Evolutionary conservation across 2,888 invertebrate species (phyloP), one percentile per base, ranked within the genome.

Genomic region (Pherbina coryleti): DNA sequence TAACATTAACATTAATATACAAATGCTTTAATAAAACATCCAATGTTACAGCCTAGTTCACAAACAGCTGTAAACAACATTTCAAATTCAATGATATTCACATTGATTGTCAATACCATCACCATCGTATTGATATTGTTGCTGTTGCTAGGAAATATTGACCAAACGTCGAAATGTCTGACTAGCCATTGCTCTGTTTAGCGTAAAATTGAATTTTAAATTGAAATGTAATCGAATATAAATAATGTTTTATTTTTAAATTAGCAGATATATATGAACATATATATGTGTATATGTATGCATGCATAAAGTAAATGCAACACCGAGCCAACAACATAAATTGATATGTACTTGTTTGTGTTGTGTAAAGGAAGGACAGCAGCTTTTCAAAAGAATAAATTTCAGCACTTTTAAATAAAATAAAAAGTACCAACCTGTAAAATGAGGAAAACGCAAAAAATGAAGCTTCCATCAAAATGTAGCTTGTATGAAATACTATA

Each of bases 161-260:
- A 44, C 44, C 44, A 8, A 44, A 44, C 28, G 25, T 28, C 25
- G 14, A 25, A 60, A 2, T 8, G 14, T 28, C 4, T 28, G 11
- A 11, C 28, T 28, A n/a, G 25, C 60, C 60, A 64, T 74, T 74
- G 74, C 51, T 49, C 64, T 64, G 64, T 66, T 28, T 14, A 66
- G 74, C 74, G 74, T 66, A 51, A 74, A 74, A 74, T 74, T 74
- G 74, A 64, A 74, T 74, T 74, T 74, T 34, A 19, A 74, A 74
- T 66, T 66, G 64, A 64, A 64, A 28, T 66, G 25, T 66, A 66
- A 64, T 74, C 74, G 74, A 74, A 74, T 66, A 64, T 53, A 74
- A 74, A 74, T 74, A 70, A 53, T 28, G 57, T 71, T 71, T 31
- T 60, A 11, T 44, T 44, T 44, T 44, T 11, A 44, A 44, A 44